phyloP scores from a whole-genome alignment of 1,140 invertebrate species.

The Neotoxoptera formosana region DNA sequence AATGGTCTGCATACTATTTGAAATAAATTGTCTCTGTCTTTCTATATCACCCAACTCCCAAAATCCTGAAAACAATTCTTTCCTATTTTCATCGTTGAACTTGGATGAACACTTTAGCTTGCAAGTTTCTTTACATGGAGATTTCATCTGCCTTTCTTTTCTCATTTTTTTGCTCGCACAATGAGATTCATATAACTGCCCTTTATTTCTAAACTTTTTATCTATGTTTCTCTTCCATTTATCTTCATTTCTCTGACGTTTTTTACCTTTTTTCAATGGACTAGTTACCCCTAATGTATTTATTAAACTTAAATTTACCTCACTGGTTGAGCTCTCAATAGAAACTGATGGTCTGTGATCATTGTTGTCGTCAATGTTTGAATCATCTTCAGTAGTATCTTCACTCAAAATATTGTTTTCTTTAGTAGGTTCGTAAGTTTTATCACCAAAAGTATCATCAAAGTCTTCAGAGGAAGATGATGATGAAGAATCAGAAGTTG shows the following conservation, averaged over 20 bases:
- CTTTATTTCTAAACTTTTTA: constrained; percentile 48
- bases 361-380: no score
- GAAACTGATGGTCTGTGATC: no score
- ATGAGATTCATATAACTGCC: constrained; percentile 6
- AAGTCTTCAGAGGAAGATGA: no score
- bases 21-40: constrained; percentile 42
- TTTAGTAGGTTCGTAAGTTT: no score
- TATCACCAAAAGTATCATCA: no score
- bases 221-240: constrained; percentile 48
- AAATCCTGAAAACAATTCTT: constrained; percentile 50
- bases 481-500: no score
- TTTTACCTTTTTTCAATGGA: constrained; percentile 31
- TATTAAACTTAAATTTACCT: background rate
- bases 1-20: constrained; percentile 39
- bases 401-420: no score
- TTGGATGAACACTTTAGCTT: constrained; percentile 25
- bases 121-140: constrained; percentile 18
- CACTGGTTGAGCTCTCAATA: background rate
- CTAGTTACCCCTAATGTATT: background rate
- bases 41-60: constrained; percentile 34
- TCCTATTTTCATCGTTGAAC: constrained; percentile 21
- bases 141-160: constrained; percentile 45
- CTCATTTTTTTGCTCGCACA: constrained; percentile 25
- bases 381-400: no score
- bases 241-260: constrained; percentile 36